Conservation (phyloP, 2,888 invertebrate species). For the Drosophila nigritarsus region DNA sequence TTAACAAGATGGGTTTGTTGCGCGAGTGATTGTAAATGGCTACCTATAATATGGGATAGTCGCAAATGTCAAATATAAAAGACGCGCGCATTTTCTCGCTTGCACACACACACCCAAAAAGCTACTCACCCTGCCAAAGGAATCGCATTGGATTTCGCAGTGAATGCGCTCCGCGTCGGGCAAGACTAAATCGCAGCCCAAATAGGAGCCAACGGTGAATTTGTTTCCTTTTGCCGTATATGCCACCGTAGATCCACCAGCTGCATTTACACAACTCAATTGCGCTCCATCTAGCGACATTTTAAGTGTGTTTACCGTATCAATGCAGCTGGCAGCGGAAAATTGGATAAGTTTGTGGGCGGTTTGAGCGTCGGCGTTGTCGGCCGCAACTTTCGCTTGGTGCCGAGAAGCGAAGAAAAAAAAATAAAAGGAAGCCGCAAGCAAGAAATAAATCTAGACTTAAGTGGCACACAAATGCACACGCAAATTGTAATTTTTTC, state of each 20-base stretch:
- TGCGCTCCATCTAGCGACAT: conserved; percentile 83
- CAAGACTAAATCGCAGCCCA: conserved; percentile 79
- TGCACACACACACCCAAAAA: background rate
- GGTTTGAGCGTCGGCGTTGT: conserved; percentile 33
- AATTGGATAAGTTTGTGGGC: conserved; percentile 35
- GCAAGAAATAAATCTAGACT: conserved; percentile 18
- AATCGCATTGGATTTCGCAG: conserved; percentile 83
- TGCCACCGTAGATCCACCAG: conserved; percentile 40
- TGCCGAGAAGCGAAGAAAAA: conserved; percentile 46
- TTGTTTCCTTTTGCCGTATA: conserved; percentile 78
- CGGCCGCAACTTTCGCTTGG: conserved; percentile 62
- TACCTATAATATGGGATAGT: conserved; percentile 64
- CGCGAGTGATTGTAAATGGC: conserved; percentile 79
- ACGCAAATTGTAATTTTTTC: background rate
- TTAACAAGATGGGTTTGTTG: conserved; percentile 72
- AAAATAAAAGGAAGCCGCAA: conserved; percentile 36
- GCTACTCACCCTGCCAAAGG: conserved; percentile 83
- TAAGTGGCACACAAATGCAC: background rate
- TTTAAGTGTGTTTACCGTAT: conserved; percentile 40
- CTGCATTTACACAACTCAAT: conserved; percentile 70
- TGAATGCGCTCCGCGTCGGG: conserved; percentile 77
- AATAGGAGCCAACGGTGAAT: conserved; percentile 81
- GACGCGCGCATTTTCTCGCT: conserved; percentile 39
- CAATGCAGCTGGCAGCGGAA: conserved; percentile 33
- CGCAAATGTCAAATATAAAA: conserved; percentile 17